A percentile compares a stretch with the other conserved stretches of the same genome.
Evolutionary conservation across 2,888 invertebrate species (phyloP).

Genomic region (Eupeodes luniger): DNA sequence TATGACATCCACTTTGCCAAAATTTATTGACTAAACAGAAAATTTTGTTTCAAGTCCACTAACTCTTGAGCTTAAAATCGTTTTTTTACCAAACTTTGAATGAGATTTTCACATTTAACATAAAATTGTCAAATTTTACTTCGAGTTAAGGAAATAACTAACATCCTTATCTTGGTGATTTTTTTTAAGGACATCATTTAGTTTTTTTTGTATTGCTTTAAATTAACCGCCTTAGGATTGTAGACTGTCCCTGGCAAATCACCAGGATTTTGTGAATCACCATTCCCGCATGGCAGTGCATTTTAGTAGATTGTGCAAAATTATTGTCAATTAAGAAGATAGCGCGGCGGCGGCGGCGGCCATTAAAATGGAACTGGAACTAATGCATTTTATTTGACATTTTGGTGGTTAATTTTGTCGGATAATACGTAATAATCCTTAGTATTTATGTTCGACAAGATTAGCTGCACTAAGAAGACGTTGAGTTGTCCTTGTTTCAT

Average conservation of each 20-base stretch:
- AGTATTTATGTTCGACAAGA: constrained; percentile 18
- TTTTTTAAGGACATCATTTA: too few species aligned
- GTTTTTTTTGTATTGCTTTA: not conserved
- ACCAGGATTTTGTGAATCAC: not conserved
- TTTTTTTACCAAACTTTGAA: too few species aligned
- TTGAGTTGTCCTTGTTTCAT: not conserved
- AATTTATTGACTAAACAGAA: too few species aligned
- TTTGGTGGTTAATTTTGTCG: constrained; percentile 11
- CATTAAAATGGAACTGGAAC: constrained; percentile 27
- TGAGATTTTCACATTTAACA: too few species aligned
- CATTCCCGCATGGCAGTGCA: not conserved
- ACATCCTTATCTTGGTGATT: too few species aligned
- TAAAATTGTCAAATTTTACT: too few species aligned
- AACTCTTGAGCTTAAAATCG: too few species aligned
- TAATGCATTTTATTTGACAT: constrained; percentile 28
- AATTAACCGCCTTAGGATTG: constrained; percentile 1
- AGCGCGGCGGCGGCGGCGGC: not conserved
- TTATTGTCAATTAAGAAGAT: constrained; percentile 44
- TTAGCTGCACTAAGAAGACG: constrained; percentile 16
- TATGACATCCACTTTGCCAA: too few species aligned
- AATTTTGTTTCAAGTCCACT: too few species aligned
- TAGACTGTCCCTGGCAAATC: not conserved
- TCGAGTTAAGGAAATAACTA: too few species aligned
- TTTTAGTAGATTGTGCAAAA: constrained; percentile 15
- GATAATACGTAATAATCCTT: not conserved